phyloP scores from a whole-genome alignment of 1,140 invertebrate species.

The Battus philenor region DNA sequence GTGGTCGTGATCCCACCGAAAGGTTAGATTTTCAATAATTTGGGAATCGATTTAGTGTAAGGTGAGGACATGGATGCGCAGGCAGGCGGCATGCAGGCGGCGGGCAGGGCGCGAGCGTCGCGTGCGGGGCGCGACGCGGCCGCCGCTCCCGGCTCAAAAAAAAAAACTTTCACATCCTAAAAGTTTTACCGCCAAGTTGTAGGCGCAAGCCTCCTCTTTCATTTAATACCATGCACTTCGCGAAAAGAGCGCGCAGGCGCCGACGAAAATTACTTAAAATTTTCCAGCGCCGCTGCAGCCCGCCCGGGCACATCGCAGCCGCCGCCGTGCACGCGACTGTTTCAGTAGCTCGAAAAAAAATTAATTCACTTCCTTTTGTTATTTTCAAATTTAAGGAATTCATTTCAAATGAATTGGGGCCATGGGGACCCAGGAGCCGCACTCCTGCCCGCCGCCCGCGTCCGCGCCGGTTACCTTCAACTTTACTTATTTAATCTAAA shows the following conservation, averaged over 20 bases:
- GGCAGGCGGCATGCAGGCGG: conserved; percentile 27
- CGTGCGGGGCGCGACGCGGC: conserved; percentile 41
- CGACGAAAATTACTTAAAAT: conserved; percentile 60
- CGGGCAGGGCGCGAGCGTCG: conserved; percentile 39
- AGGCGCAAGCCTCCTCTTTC: conserved; percentile 48
- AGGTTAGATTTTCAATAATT: conserved; percentile 34
- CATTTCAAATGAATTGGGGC: no score
- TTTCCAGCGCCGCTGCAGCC: conserved; percentile 48
- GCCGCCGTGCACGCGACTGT: background rate
- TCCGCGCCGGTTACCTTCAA: no score
- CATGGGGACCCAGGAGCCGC: no score
- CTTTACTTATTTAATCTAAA: no score
- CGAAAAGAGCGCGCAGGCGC: conserved; percentile 18
- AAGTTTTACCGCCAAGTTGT: conserved; percentile 34
- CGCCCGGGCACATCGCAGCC: conserved; percentile 44
- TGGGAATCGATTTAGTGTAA: no score
- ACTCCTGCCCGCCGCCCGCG: no score
- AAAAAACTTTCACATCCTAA: conserved; percentile 39
- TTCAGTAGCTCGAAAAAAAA: no score
- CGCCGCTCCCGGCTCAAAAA: conserved; percentile 30
- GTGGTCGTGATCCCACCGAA: conserved; percentile 4
- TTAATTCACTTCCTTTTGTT: conserved; percentile 1
- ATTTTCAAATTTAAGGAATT: background rate
- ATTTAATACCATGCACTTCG: conserved; percentile 21
- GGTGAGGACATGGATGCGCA: no score